These are phyloP conservation scores for Egretta garzetta DNA, from an alignment of 2,113 vertebrate genomes.

Conservation along the genomic window DNA sequence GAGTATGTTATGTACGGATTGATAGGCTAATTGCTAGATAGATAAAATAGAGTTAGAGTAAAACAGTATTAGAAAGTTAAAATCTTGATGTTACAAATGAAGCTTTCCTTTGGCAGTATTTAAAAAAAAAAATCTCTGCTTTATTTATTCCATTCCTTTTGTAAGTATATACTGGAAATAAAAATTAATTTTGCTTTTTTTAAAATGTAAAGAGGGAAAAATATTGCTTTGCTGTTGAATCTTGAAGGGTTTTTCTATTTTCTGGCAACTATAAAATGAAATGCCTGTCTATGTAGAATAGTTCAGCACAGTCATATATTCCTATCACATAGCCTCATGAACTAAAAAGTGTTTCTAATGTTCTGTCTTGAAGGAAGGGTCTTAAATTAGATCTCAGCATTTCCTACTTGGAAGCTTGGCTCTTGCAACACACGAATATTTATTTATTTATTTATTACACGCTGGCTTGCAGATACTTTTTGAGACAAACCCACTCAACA, in stretches of 20 bases:
- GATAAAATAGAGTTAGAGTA: conserved; percentile 68
- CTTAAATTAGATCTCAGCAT: conserved; percentile 23
- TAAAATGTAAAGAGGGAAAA: not conserved
- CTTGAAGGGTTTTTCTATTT: not conserved
- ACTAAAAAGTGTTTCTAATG: not conserved
- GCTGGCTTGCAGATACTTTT: conserved; percentile 4
- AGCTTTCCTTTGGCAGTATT: conserved; percentile 30
- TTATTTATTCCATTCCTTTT: not conserved
- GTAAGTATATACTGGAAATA: not conserved
- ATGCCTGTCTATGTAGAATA: not conserved
- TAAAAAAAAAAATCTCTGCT: not conserved
- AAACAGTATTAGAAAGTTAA: conserved; percentile 74
- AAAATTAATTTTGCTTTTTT: not conserved
- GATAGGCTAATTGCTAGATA: conserved; percentile 75
- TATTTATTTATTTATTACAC: not conserved
- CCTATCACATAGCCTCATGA: not conserved
- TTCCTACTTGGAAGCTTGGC: not conserved
- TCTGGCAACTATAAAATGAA: not conserved
- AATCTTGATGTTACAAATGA: conserved; percentile 33
- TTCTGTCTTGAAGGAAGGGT: not conserved
- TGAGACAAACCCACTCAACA: conserved; percentile 4
- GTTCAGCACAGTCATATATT: not conserved
- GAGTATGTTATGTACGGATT: conserved; percentile 65
- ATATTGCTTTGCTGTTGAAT: not conserved
- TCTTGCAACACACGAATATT: not conserved